Conservation (phyloP, 1,140 invertebrate genomes). For the Orchestia grillus region DNA sequence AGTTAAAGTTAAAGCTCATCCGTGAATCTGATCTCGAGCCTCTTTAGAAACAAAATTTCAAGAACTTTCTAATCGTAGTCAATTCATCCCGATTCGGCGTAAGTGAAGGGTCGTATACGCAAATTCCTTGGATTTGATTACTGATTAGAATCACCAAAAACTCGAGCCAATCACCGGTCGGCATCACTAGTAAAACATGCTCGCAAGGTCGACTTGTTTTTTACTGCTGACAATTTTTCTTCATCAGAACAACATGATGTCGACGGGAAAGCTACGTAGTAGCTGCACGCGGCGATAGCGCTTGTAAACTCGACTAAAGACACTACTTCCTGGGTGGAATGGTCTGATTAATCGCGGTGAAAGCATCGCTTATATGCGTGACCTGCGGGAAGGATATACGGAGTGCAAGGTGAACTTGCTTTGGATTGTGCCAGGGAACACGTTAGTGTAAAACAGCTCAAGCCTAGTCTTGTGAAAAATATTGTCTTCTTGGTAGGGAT, state of each 20-base stretch:
- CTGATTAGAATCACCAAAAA: background rate
- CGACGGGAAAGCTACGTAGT: background rate
- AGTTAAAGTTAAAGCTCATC: background rate
- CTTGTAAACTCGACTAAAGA: background rate
- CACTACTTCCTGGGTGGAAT: background rate
- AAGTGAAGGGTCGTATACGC: background rate
- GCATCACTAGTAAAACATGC: background rate
- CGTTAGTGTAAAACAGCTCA: no score
- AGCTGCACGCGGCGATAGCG: background rate
- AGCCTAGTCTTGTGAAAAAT: no score
- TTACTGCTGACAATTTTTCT: background rate
- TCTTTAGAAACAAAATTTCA: background rate
- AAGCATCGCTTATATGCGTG: background rate
- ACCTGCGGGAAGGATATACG: background rate
- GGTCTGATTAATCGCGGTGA: background rate
- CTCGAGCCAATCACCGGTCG: background rate
- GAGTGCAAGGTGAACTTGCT: background rate
- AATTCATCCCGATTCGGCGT: background rate
- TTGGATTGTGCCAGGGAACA: background rate
- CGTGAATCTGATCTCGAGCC: background rate
- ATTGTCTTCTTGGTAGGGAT: no score
- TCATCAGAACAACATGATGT: background rate
- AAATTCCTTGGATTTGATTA: background rate
- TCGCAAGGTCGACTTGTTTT: background rate
- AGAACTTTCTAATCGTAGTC: background rate